Evolutionary conservation across 2,113 vertebrate genomes (phyloP).

Genomic region (Notothenia coriiceps): DNA sequence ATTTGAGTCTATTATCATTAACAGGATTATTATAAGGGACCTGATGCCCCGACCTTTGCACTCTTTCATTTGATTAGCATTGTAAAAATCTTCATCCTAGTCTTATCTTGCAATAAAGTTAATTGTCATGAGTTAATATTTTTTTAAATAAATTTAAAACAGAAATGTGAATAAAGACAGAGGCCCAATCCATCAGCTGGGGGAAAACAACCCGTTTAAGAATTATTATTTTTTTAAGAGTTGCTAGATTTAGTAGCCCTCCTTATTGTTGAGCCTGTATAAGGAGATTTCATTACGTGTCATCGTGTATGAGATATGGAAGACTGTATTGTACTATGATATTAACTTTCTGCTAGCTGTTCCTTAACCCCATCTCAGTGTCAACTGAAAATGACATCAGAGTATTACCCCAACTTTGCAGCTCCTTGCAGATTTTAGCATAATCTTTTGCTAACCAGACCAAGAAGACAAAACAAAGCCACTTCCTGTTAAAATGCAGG

Average conservation of each 20-base stretch:
- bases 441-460: constrained; percentile 7
- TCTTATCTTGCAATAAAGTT: background rate
- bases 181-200: too few relatives aligned
- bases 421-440: constrained; percentile 30
- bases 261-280: too few relatives aligned
- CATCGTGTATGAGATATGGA: background rate
- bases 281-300: background rate
- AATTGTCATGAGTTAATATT: too few relatives aligned
- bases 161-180: too few relatives aligned
- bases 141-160: too few relatives aligned
- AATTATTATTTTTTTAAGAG: too few relatives aligned
- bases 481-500: constrained; percentile 53
- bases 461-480: constrained; percentile 13
- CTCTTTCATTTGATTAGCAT: background rate
- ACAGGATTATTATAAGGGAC: background rate
- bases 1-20: background rate
- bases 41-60: background rate
- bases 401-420: background rate
- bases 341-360: background rate
- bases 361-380: too few relatives aligned
- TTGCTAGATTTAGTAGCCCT: too few relatives aligned
- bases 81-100: background rate
- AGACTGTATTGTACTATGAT: background rate
- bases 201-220: too few relatives aligned
- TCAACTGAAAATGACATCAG: too few relatives aligned